Conservation (phyloP, 2,888 invertebrate species). For the Timema podura region DNA sequence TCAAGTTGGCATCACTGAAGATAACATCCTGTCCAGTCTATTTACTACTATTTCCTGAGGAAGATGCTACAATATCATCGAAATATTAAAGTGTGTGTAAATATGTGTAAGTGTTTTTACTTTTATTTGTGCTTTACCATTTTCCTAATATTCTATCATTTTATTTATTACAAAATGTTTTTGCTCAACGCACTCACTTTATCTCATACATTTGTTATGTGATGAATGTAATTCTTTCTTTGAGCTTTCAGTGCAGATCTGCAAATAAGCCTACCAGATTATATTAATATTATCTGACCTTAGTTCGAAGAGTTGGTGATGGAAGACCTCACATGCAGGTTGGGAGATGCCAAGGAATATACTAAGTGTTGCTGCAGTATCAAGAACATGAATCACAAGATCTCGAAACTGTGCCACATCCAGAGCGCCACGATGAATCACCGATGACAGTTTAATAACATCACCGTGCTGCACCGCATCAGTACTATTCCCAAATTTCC, state of each 20-base stretch:
- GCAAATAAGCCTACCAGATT: neutral
- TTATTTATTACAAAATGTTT: no score
- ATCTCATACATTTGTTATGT: no score
- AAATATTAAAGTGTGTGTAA: no score
- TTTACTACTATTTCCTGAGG: no score
- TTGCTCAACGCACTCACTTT: no score
- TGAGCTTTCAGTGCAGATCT: neutral
- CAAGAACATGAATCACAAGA: slow-evolving; percentile 62
- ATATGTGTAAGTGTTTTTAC: no score
- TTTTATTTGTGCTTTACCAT: no score
- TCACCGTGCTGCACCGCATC: slow-evolving; percentile 31
- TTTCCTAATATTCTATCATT: no score
- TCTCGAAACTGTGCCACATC: slow-evolving; percentile 57
- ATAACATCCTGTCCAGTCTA: no score
- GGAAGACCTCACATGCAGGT: slow-evolving; percentile 51
- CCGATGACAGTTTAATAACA: slow-evolving; percentile 36
- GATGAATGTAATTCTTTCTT: no score
- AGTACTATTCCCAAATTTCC: slow-evolving; percentile 34
- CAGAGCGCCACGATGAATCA: slow-evolving; percentile 37
- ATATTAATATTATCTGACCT: slow-evolving; percentile 41
- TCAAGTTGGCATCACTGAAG: no score
- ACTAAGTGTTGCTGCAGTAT: slow-evolving; percentile 64
- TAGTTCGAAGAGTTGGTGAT: slow-evolving; percentile 53
- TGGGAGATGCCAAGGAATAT: slow-evolving; percentile 66
- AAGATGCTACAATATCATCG: no score